Evolutionary conservation across 2,888 invertebrate species (phyloP).

Genomic region (Drosophila hamatofila): DNA sequence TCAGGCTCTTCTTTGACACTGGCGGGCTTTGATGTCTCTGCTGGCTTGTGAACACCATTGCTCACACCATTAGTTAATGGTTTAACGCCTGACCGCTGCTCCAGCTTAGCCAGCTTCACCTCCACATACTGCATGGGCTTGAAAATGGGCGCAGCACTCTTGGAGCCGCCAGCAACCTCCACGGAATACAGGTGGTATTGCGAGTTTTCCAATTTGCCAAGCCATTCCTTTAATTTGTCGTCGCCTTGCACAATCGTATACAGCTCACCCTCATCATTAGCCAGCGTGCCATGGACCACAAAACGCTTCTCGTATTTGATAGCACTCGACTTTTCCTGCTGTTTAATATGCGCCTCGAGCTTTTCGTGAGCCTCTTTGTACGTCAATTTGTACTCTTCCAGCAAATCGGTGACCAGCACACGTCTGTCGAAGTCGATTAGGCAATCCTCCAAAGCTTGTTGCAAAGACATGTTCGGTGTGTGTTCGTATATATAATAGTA

Average conservation of each 20-base stretch:
- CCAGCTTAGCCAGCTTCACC: slow-evolving; percentile 62
- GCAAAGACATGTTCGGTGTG: slow-evolving; percentile 57
- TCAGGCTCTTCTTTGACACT: slow-evolving; percentile 19
- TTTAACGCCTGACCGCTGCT: slow-evolving; percentile 34
- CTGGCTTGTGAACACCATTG: slow-evolving; percentile 35
- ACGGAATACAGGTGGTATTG: slow-evolving; percentile 80
- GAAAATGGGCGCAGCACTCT: slow-evolving; percentile 73
- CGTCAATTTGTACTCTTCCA: slow-evolving; percentile 79
- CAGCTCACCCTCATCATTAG: slow-evolving; percentile 55
- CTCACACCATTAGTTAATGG: slow-evolving; percentile 26
- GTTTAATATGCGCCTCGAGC: slow-evolving; percentile 64
- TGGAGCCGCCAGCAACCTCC: slow-evolving; percentile 81
- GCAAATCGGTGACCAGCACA: slow-evolving; percentile 80
- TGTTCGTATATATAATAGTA: slow-evolving; percentile 1
- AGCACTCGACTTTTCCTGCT: slow-evolving; percentile 68
- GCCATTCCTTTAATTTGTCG: slow-evolving; percentile 69
- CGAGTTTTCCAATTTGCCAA: slow-evolving; percentile 68
- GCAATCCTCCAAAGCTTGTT: slow-evolving; percentile 78
- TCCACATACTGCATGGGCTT: slow-evolving; percentile 74
- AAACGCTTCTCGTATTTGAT: slow-evolving; percentile 77
- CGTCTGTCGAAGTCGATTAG: slow-evolving; percentile 81
- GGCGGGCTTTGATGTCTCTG: slow-evolving; percentile 11
- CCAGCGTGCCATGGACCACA: slow-evolving; percentile 48
- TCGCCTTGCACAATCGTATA: slow-evolving; percentile 79
- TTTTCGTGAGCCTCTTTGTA: slow-evolving; percentile 73